A percentile compares a stretch with the other conserved stretches of the same genome.
phyloP scores from a whole-genome alignment of 2,888 invertebrate species.

The Hylaea fasciaria region DNA sequence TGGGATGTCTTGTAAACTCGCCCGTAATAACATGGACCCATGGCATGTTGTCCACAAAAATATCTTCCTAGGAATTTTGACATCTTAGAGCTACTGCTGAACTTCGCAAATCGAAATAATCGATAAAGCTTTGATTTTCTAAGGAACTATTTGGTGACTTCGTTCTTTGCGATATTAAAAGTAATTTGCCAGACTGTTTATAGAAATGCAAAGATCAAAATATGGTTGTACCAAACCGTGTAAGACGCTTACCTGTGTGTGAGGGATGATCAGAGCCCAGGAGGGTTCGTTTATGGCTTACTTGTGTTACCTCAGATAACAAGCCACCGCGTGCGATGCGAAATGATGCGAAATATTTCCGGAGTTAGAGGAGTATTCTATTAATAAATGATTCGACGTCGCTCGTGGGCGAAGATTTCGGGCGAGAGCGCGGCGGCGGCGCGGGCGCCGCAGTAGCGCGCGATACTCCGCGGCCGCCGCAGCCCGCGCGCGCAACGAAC shows the following conservation, averaged over 20 bases:
- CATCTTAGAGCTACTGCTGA: neutral
- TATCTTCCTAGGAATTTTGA: neutral
- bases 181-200: neutral
- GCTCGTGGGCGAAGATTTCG: conserved; percentile 83
- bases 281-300: conserved; percentile 28
- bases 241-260: no score
- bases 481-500: conserved; percentile 84
- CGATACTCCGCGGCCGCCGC: conserved; percentile 83
- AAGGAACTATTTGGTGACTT: neutral
- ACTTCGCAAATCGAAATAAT: neutral
- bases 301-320: conserved; percentile 71
- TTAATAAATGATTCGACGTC: conserved; percentile 81
- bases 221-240: no score
- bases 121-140: neutral
- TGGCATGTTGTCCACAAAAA: conserved; percentile 11
- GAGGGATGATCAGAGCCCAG: no score
- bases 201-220: no score
- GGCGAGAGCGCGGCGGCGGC: conserved; percentile 54
- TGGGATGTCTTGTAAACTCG: conserved; percentile 32
- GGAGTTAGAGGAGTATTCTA: conserved; percentile 84
- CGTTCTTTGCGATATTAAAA: neutral
- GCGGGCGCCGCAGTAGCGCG: conserved; percentile 80
- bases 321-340: conserved; percentile 75
- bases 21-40: no score
- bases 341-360: conserved; percentile 85